Percentiles rank a stretch among this genome's conserved stretches.
phyloP scores from a whole-genome alignment of 1,140 invertebrate species.

The Hycleus phaleratus region DNA sequence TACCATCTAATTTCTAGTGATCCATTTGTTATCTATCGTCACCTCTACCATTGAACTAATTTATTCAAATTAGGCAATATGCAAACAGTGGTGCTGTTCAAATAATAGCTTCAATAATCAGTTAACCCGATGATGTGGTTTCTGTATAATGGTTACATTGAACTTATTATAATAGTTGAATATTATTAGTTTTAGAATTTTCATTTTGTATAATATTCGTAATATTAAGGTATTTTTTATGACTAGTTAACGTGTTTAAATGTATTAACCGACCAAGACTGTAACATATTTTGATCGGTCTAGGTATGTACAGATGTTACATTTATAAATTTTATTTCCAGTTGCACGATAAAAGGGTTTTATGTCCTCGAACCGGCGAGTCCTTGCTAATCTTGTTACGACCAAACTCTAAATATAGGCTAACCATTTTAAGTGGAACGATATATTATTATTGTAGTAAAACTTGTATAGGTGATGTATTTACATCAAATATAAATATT shows the following conservation, averaged over 20 bases:
- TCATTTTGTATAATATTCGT: constrained; percentile 1
- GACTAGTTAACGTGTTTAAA: constrained; percentile 11
- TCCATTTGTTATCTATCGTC: too few species aligned
- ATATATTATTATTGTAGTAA: constrained; percentile 14
- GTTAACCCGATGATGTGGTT: too few species aligned
- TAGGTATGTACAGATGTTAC: constrained; percentile 14
- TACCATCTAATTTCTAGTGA: too few species aligned
- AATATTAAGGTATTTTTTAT: constrained; percentile 11
- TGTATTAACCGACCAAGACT: constrained; percentile 1
- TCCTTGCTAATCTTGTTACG: constrained; percentile 16
- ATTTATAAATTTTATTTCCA: constrained; percentile 15
- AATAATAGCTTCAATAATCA: too few species aligned
- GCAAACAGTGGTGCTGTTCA: too few species aligned
- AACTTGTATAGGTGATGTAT: background rate
- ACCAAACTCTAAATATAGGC: constrained; percentile 12
- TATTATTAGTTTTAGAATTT: too few species aligned
- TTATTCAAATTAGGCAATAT: too few species aligned
- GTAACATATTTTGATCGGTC: background rate
- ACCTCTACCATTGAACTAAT: too few species aligned
- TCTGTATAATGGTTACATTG: too few species aligned
- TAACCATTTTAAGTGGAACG: constrained; percentile 11
- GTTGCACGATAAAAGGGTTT: constrained; percentile 16
- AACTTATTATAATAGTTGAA: too few species aligned
- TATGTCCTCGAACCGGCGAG: constrained; percentile 14
- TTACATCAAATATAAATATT: too few species aligned